Evolutionary conservation across 2,113 vertebrate genomes (phyloP).

Genomic region (Saguinus midas): DNA sequence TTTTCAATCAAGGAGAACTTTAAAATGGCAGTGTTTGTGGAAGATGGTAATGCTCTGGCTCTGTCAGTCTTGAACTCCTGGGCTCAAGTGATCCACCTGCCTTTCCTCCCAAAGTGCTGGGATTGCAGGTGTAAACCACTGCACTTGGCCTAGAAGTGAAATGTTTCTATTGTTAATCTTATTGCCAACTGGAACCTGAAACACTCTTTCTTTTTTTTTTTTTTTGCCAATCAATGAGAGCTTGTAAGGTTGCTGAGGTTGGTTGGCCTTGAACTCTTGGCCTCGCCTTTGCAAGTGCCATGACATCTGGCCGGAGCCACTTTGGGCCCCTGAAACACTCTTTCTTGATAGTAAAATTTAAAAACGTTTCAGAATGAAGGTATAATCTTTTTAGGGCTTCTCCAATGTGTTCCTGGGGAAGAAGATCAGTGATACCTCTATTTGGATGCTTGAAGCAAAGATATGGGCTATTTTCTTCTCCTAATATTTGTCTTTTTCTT

Average conservation of each 20-base stretch:
- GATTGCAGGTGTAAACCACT: no score
- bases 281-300: no score
- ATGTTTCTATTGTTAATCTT: not conserved
- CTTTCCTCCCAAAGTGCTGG: no score
- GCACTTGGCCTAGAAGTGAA: not conserved
- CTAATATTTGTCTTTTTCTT: not conserved
- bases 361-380: not conserved
- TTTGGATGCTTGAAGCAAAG: not conserved
- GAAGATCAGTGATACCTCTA: not conserved
- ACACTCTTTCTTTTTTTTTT: not conserved
- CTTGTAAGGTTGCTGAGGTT: no score
- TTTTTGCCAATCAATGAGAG: no score
- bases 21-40: no score
- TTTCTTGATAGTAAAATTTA: not conserved
- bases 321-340: not conserved
- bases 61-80: no score
- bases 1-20: no score
- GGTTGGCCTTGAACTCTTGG: no score
- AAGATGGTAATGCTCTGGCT: no score
- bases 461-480: not conserved
- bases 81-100: no score
- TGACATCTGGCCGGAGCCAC: no score
- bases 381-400: not conserved
- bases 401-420: not conserved
- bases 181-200: conserved; percentile 11